phyloP scores from a whole-genome alignment of 1,140 invertebrate species.

The Hyposmocoma kahamanoa region DNA sequence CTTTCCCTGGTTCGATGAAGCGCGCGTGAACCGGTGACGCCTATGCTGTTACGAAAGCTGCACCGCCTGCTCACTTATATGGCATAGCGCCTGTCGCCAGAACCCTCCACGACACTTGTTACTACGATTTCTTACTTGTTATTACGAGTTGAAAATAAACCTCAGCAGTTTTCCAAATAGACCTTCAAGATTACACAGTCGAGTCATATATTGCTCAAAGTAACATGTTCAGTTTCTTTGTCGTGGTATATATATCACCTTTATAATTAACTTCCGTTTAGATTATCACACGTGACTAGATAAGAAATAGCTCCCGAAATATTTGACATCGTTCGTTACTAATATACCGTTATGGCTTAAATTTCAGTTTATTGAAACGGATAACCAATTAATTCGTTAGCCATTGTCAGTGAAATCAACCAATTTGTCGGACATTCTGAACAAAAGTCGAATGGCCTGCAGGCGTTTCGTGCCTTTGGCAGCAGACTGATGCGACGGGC shows the following conservation, averaged over 20 bases:
- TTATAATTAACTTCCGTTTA: too few relatives aligned
- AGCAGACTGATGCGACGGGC: not conserved
- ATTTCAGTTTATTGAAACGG: not conserved
- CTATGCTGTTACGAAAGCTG: constrained; percentile 66
- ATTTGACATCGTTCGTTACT: not conserved
- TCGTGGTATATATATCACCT: constrained; percentile 3
- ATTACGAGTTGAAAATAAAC: not conserved
- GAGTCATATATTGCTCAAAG: constrained; percentile 3
- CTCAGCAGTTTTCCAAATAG: not conserved
- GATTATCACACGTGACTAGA: too few relatives aligned
- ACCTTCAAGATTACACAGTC: not conserved
- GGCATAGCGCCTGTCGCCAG: constrained; percentile 35
- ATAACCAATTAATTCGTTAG: not conserved
- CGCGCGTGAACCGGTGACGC: constrained; percentile 38
- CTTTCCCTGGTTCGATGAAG: constrained; percentile 39
- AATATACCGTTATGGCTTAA: not conserved
- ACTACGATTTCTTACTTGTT: constrained; percentile 14
- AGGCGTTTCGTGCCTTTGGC: not conserved
- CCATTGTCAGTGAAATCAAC: constrained; percentile 8
- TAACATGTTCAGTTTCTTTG: constrained; percentile 5
- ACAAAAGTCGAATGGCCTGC: constrained; percentile 5
- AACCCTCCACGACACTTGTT: constrained; percentile 37
- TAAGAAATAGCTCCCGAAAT: too few relatives aligned
- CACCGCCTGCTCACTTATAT: constrained; percentile 38
- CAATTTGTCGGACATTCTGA: constrained; percentile 4